Conservation (phyloP, 2,113 vertebrate species). For the Oplegnathus fasciatus region DNA sequence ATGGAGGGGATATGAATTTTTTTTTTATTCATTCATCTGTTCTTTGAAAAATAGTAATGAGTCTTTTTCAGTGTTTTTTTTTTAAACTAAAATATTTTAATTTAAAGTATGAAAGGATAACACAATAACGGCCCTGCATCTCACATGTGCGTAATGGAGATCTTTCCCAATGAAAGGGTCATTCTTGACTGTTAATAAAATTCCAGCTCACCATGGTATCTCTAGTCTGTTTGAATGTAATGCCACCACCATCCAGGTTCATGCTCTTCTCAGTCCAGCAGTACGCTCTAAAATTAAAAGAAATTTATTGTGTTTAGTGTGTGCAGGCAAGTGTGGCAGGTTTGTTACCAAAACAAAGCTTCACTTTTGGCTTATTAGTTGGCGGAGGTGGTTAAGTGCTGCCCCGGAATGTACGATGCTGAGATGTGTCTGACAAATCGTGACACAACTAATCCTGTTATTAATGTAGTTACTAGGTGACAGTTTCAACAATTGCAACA, state of each 20-base stretch:
- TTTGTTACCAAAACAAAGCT: constrained; percentile 21
- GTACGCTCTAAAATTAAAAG: neutral
- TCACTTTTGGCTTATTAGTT: constrained; percentile 9
- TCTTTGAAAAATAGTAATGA: constrained; percentile 31
- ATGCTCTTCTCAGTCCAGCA: neutral
- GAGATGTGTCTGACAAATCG: neutral
- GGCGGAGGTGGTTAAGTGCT: neutral
- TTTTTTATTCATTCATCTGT: constrained; percentile 35
- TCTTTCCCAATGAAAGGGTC: constrained; percentile 15
- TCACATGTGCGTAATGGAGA: neutral
- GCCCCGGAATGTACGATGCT: neutral
- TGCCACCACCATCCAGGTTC: neutral
- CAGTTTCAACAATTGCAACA: constrained; percentile 2
- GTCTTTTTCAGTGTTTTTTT: neutral
- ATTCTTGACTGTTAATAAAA: constrained; percentile 19
- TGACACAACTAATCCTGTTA: neutral
- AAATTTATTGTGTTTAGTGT: constrained; percentile 8
- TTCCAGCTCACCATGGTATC: constrained; percentile 3
- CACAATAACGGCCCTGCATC: constrained; percentile 8
- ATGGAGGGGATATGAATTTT: constrained; percentile 23
- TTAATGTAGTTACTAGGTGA: neutral
- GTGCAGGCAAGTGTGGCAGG: neutral
- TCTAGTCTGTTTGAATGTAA: constrained; percentile 14
- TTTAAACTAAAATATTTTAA: constrained; percentile 4
- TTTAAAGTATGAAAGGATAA: constrained; percentile 39